Evolutionary conservation across 2,888 invertebrate species (phyloP).

Genomic region (Catocala nupta): DNA sequence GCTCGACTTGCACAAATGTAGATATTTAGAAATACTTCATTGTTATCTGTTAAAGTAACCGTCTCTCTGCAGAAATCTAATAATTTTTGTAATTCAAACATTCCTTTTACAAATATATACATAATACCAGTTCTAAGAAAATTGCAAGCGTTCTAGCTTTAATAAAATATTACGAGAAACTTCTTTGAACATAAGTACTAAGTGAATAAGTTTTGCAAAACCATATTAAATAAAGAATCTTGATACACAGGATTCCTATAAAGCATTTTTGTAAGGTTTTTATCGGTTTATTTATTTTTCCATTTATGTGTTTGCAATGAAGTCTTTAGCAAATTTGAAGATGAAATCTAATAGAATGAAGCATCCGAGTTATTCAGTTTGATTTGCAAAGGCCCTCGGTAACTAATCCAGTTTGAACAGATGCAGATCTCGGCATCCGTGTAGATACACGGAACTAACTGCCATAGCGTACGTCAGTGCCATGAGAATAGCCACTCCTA

Average conservation of each 20-base stretch:
- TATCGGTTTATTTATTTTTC: too few species aligned
- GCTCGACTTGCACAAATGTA: too few species aligned
- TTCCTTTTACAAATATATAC: not conserved
- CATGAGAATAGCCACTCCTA: slow-evolving; percentile 59
- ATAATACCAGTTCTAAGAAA: slow-evolving; percentile 2
- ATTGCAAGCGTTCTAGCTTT: not conserved
- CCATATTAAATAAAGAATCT: too few species aligned
- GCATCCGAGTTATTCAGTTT: slow-evolving; percentile 56
- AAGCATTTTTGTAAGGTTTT: too few species aligned
- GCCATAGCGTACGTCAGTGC: slow-evolving; percentile 53
- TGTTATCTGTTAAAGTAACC: too few species aligned
- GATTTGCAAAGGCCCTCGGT: slow-evolving; percentile 58
- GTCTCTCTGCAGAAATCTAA: too few species aligned
- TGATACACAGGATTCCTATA: too few species aligned
- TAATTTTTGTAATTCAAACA: not conserved
- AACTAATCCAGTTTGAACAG: slow-evolving; percentile 66
- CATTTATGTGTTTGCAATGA: too few species aligned
- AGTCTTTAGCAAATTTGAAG: slow-evolving; percentile 26
- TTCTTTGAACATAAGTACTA: not conserved
- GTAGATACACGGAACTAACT: slow-evolving; percentile 59
- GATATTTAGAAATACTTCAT: too few species aligned
- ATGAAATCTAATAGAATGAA: slow-evolving; percentile 45
- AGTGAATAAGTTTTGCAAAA: not conserved
- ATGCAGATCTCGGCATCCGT: slow-evolving; percentile 61
- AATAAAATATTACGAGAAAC: slow-evolving; percentile 5